phyloP scores from a whole-genome alignment of 1,140 invertebrate species.

The Ceratoteleas bidentatus region DNA sequence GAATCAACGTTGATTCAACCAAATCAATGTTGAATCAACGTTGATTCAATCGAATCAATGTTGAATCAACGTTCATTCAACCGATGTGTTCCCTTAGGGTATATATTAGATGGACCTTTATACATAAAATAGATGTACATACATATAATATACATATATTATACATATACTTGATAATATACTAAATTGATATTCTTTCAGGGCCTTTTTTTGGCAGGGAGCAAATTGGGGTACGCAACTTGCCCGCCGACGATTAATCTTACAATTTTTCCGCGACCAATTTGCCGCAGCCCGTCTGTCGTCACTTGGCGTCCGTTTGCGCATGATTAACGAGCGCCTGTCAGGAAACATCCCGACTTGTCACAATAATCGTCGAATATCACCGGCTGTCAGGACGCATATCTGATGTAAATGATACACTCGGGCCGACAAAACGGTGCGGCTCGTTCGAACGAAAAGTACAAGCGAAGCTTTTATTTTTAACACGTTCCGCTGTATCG shows the following conservation, averaged over 20 bases:
- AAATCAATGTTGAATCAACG: too few species aligned
- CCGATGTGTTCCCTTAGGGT: too few species aligned
- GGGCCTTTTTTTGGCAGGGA: too few species aligned
- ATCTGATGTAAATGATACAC: conserved; percentile 56
- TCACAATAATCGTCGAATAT: conserved; percentile 61
- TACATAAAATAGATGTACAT: too few species aligned
- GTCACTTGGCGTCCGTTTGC: conserved; percentile 18
- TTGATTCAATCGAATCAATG: too few species aligned
- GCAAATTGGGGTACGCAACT: background rate
- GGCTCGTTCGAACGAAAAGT: conserved; percentile 36
- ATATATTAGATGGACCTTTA: too few species aligned
- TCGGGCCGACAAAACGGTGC: conserved; percentile 29
- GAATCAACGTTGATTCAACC: too few species aligned
- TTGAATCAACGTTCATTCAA: too few species aligned
- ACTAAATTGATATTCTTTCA: too few species aligned
- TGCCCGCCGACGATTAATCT: conserved; percentile 16
- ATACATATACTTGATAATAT: too few species aligned
- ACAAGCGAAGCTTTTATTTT: conserved; percentile 48
- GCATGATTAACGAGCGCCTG: conserved; percentile 56
- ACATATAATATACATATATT: too few species aligned
- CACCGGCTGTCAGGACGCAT: conserved; percentile 42
- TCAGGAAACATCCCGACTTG: conserved; percentile 44
- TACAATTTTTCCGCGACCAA: conserved; percentile 21
- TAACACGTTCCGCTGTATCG: conserved; percentile 40
- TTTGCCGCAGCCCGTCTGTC: conserved; percentile 52